Percentiles rank a stretch among this genome's conserved stretches.
Evolutionary conservation across 2,113 vertebrate species (phyloP).

Genomic region (Pachypanchax playfairii): DNA sequence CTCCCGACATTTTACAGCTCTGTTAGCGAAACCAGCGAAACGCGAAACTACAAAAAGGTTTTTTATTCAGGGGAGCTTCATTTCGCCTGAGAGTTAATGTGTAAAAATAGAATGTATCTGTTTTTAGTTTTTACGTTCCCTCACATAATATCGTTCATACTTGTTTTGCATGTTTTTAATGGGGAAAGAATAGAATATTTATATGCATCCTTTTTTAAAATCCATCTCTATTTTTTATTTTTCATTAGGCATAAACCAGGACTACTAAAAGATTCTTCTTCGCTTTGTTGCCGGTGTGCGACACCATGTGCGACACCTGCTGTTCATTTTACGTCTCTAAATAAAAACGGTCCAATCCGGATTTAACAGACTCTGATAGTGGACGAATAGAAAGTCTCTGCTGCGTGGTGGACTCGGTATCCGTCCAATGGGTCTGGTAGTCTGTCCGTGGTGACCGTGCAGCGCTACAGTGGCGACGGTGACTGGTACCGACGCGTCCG

Average conservation of each 20-base stretch:
- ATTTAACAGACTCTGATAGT: constrained; percentile 30
- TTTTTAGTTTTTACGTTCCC: rapidly evolving
- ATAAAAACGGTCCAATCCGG: constrained; percentile 61
- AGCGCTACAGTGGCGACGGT: constrained; percentile 36
- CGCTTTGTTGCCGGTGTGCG: not conserved
- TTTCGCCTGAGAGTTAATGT: constrained; percentile 22
- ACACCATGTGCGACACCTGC: constrained; percentile 54
- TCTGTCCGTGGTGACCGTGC: constrained; percentile 39
- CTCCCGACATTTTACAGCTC: constrained; percentile 82
- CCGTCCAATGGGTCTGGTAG: constrained; percentile 63
- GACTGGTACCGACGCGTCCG: constrained; percentile 24
- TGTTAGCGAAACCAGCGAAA: constrained; percentile 24
- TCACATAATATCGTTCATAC: rapidly evolving
- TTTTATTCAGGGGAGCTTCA: not conserved
- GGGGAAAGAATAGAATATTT: too few species aligned
- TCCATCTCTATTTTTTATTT: not conserved
- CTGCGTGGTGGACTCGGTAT: constrained; percentile 40
- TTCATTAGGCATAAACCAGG: constrained; percentile 8
- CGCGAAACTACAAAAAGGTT: constrained; percentile 49
- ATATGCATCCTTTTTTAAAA: rapidly evolving
- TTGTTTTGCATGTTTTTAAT: too few species aligned
- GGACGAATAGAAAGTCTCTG: constrained; percentile 52
- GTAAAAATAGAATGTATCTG: rapidly evolving
- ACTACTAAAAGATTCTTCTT: constrained; percentile 22
- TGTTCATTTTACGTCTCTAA: not conserved